Percentiles rank a stretch among this genome's conserved stretches.
phyloP scores from a whole-genome alignment of 2,888 invertebrate genomes.

The Psylliodes chrysocephalus region DNA sequence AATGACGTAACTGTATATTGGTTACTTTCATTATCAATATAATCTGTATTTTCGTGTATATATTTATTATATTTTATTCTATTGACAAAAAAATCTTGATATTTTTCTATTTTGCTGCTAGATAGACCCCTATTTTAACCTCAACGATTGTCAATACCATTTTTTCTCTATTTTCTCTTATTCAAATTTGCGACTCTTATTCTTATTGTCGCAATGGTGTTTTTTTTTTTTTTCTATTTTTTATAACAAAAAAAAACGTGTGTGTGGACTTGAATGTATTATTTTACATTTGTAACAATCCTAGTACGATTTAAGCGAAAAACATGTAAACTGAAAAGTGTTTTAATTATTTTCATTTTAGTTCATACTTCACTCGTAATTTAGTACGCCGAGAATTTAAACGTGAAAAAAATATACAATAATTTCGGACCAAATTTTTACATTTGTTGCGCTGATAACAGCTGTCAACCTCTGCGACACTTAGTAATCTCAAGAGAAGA shows the following conservation, averaged over 20 bases:
- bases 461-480: too few species aligned
- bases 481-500: too few species aligned
- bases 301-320: slow-evolving; percentile 2
- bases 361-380: neutral
- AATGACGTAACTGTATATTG: slow-evolving; percentile 5
- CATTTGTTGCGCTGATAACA: too few species aligned
- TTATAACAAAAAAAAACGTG: slow-evolving; percentile 29
- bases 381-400: neutral
- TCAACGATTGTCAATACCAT: slow-evolving; percentile 17
- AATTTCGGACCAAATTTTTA: too few species aligned
- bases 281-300: slow-evolving; percentile 6
- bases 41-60: neutral
- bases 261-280: slow-evolving; percentile 26
- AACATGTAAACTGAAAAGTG: neutral
- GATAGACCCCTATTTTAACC: slow-evolving; percentile 2
- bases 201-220: neutral
- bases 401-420: neutral
- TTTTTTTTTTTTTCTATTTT: slow-evolving; percentile 32
- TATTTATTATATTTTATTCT: neutral
- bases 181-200: neutral
- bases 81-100: neutral
- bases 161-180: slow-evolving; percentile 2
- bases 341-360: neutral
- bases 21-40: neutral
- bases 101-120: slow-evolving; percentile 11